Conservation (phyloP, 2,888 invertebrate species). For the Microchrysa polita region DNA sequence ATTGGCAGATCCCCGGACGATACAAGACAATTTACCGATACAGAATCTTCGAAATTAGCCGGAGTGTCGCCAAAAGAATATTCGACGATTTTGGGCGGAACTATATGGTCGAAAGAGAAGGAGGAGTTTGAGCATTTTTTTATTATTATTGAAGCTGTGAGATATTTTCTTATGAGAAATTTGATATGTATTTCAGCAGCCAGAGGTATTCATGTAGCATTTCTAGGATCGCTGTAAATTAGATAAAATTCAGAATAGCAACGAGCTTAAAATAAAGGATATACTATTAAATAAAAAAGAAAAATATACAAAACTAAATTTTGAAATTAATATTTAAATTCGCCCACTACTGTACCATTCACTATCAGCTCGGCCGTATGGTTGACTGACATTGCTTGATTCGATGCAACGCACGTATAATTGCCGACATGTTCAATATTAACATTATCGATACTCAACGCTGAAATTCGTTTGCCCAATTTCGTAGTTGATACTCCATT, state of each 20-base stretch:
- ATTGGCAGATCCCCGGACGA: constrained; percentile 82
- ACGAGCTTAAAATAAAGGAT: too few relatives aligned
- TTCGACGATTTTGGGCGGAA: constrained; percentile 79
- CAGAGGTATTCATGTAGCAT: too few relatives aligned
- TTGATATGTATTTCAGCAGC: too few relatives aligned
- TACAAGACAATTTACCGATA: constrained; percentile 75
- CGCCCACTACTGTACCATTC: constrained; percentile 63
- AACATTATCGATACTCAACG: constrained; percentile 75
- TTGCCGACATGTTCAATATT: constrained; percentile 75
- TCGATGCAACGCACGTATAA: constrained; percentile 76
- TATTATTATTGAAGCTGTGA: too few relatives aligned
- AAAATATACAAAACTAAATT: constrained; percentile 56
- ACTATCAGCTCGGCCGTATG: constrained; percentile 71
- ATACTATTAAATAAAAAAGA: neutral
- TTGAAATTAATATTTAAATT: constrained; percentile 65
- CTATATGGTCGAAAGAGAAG: constrained; percentile 67
- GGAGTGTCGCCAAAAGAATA: constrained; percentile 80
- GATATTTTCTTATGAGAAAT: too few relatives aligned
- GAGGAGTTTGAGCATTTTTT: neutral
- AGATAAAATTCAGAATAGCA: too few relatives aligned
- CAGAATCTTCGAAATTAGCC: constrained; percentile 76
- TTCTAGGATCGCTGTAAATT: too few relatives aligned
- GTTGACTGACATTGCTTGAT: constrained; percentile 70
- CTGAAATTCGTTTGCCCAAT: constrained; percentile 71
- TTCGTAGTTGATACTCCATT: constrained; percentile 66